These are phyloP conservation scores for Apus apus DNA, from an alignment of 2,113 vertebrate genomes.

Conservation along the genomic window DNA sequence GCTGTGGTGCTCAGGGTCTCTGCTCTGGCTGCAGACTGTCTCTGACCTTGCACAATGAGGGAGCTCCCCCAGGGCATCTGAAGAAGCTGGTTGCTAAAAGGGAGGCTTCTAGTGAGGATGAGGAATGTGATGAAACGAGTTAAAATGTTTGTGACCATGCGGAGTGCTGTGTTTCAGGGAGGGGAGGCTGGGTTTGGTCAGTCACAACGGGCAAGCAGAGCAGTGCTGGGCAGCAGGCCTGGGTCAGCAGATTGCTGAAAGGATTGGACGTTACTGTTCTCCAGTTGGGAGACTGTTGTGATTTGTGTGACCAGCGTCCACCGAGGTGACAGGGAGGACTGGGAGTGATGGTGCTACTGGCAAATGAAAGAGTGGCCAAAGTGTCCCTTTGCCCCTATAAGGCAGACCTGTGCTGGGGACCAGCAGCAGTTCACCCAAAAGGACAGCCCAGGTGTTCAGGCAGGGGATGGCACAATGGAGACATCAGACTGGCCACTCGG, in stretches of 20 bases:
- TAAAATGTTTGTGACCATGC: background rate
- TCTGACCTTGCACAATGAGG: background rate
- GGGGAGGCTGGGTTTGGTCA: background rate
- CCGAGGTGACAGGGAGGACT: background rate
- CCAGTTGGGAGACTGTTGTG: background rate
- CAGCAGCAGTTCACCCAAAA: background rate
- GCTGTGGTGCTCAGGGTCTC: fast-evolving
- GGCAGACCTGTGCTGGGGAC: background rate
- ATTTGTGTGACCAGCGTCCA: background rate
- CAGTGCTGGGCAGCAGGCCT: background rate
- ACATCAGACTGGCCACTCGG: background rate
- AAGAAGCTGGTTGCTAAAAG: background rate
- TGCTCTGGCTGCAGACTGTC: background rate
- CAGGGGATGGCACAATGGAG: background rate
- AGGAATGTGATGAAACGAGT: background rate
- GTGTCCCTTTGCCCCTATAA: background rate
- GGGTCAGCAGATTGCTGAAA: background rate
- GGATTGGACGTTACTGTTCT: background rate
- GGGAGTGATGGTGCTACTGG: background rate
- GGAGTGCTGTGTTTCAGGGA: background rate
- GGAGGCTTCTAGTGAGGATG: background rate
- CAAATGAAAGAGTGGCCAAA: background rate
- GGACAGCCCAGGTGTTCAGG: fast-evolving
- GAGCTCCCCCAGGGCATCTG: background rate
- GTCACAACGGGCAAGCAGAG: fast-evolving